Conservation (phyloP, 2,113 vertebrate genomes). For the Oplegnathus fasciatus region DNA sequence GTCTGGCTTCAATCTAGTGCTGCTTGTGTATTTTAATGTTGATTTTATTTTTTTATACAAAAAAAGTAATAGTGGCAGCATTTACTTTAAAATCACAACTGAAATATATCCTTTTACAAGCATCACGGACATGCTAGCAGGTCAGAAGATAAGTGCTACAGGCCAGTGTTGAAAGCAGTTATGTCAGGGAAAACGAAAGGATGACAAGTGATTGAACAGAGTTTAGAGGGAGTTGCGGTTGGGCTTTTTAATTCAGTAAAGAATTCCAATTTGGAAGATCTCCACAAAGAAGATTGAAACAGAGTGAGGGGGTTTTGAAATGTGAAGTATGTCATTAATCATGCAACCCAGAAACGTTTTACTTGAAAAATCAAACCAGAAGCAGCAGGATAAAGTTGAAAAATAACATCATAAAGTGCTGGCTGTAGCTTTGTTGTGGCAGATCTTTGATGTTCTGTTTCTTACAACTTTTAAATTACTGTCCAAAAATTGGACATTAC, state of each 20-base stretch:
- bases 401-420: constrained; percentile 6
- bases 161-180: constrained; percentile 18
- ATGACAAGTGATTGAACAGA: constrained; percentile 41
- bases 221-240: constrained; percentile 38
- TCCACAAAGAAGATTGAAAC: constrained; percentile 51
- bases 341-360: constrained; percentile 17
- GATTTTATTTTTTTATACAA: background rate
- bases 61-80: background rate
- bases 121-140: background rate
- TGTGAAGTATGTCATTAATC: constrained; percentile 56
- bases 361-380: constrained; percentile 39
- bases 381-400: constrained; percentile 11
- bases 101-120: constrained; percentile 27
- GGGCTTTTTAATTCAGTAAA: constrained; percentile 50
- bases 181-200: background rate
- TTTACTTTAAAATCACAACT: background rate
- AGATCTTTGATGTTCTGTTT: constrained; percentile 34
- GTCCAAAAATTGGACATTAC: background rate
- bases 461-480: constrained; percentile 18
- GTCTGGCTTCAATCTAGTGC: constrained; percentile 4
- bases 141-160: constrained; percentile 9
- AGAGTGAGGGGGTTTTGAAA: constrained; percentile 39
- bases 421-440: constrained; percentile 18
- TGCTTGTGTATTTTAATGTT: background rate
- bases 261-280: constrained; percentile 47